Evolutionary conservation across 1,140 invertebrate genomes (phyloP), one percentile per base, ranked within the genome.

Genomic region (Drosophila pachea): DNA sequence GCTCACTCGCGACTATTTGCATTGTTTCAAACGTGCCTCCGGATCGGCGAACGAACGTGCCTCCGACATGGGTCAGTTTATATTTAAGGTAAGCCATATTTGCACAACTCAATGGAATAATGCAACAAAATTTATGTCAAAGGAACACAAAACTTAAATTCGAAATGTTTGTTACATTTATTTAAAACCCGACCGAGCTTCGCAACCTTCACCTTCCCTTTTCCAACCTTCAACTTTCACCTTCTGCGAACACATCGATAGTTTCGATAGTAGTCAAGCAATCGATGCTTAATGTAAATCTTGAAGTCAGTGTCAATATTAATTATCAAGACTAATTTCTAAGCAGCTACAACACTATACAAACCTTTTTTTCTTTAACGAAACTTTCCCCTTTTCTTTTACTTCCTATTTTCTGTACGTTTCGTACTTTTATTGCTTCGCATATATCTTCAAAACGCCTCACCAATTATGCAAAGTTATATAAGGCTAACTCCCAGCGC

Each of bases 51-150:
- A 90, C 32, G 91, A 93, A 74, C 90, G 92, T 55, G 92, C 93
- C 62, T 93, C 93, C 5, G 93, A 94, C 78, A 94, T 94, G 93
- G 93, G 93, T 54, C 92, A 92, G 76, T 94, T 94, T 86, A 91
- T 94, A 58, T 94, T 93, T 89, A 94, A 94, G 91, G 92, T 93
- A 88, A 90, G 86, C 64, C 8, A 7, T 48, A 35, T 4, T 29
- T 11, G n/a, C 8, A 5, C 33, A 8, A 38, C 11, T 55, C 36
- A 43, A 52, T 22, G 3, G 5, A 38, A 42, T 7, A 35, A 40
- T 8, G 16, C 32, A 48, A 22, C 42, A 22, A 22, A 22, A 22
- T 3, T 22, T 22, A 12, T 36, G 16, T 38, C 16, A 22, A 69
- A 38, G 60, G 7, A 7, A 4, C 16, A 48, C n/a, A 16, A n/a